Base-by-base conservation (phyloP, 1,140 invertebrate species). In the Monochamus saltuarius region DNA sequence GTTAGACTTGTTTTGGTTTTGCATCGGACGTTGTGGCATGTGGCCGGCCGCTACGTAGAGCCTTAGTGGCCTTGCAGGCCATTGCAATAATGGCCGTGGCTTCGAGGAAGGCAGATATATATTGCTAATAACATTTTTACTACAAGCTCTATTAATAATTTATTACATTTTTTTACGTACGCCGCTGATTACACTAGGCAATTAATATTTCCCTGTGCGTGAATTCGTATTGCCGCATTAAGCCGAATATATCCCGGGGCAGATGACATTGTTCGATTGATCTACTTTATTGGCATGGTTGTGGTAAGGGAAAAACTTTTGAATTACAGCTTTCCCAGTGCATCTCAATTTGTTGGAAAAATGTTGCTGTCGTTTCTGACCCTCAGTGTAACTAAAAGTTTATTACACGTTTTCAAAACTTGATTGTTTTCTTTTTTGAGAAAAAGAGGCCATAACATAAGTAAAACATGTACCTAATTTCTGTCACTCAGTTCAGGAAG, bases 141-240 rank as follows among this genome's bases (percentile, higher is more conserved):
- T 51, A 35, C 49, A 11, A 19, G 49, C 49, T 51, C 35, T 51
- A 51, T 51, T 51, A 51, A 36, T 37, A 51, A 51, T 51, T 51
- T 51, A 51, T 51, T 51, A 35, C 49, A n/a, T 51, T 51, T 51
- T 51, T 51, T 51, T n/a, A 37, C 49, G 49, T 51, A 51, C 49
- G 29, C 35, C 49, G 36, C 36, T 51, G 49, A 51, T 51, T 51
- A 36, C 35, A 29, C 22, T 9, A 4, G 13, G 49, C 49, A 51
- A 51, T 51, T 51, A 38, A 38, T 51, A 51, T 51, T 51, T 13
- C 49, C 35, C 49, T 36, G 13, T 35, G 49, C 29, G 36, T 29
- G 49, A 51, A 51, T 51, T 22, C 8, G n/a, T 51, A 51, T 51
- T 13, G 35, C 10, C 22, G 34, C 49, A 51, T 51, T 51, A 51